Base-by-base conservation (phyloP, 2,888 invertebrate genomes). In the Cryptus viduatorius region DNA sequence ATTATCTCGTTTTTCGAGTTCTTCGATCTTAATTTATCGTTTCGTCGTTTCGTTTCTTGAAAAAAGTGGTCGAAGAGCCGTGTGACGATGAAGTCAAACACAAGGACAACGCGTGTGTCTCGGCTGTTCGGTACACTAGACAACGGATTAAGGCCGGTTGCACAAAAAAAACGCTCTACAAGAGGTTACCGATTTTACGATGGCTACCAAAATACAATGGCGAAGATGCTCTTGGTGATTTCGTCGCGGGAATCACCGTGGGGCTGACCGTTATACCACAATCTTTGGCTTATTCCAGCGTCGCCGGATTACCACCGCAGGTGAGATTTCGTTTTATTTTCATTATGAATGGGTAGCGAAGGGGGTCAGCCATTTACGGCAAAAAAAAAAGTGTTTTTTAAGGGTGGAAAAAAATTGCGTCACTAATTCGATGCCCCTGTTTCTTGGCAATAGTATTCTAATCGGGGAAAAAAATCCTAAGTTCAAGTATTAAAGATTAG, bases 231-330 rank as follows among this genome's bases (percentile, higher is more conserved):
- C 94, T 98, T 72, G 97, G 98, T 10, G 98, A 99, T 94, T 93
- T 98, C 61, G 97, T 99, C 85, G 98, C 98, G 4, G 98, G 98
- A 78, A 94, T 98, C 81, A 98, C 98, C 1, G 98, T 98, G 14
- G 98, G 98, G 0, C 95, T 98, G 82, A 98, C 98, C 0, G 98
- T 98, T 79, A 98, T 99, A 89, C 98, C 98, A 14, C 98, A 98
- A 94, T 97, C 97, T 14, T 94, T 97, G 83, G 97, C 97, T 12
- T 97, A 97, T 94, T 95, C 97, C 42, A 97, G 96, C 92, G 96
- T 97, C 84, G 97, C 97, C 68, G 97, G 97, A 24, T 94, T 97
- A 85, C 97, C 97, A 75, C 95, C 97, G 42, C 94, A 96, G 92
- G 96, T 96, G 92, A 46, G 8, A 31, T 59, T 16, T 64, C 56